Evolutionary conservation across 2,888 invertebrate species (phyloP), one percentile per base, ranked within the genome.

Genomic region (Patella pellucida): DNA sequence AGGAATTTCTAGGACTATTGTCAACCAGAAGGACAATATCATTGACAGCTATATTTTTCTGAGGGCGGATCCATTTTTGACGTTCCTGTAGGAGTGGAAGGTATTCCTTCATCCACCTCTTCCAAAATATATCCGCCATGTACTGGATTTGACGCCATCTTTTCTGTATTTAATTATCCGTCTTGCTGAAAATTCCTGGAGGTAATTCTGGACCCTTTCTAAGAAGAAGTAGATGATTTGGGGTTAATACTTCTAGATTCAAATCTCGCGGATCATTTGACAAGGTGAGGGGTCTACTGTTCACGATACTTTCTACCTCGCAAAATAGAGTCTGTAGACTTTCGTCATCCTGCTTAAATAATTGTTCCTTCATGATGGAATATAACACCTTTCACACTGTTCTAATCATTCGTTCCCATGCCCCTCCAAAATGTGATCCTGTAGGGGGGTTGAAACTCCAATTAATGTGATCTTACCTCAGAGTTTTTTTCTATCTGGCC

Each of bases 121-220:
- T 70, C 78, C 80, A 77, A 56, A 77, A 77, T 41, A 73, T 15
- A 54, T 80, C 75, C 19, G 80, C 70, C 16, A 80, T 16, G 68
- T 80, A 78, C 68, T 81, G 80, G 11, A 80, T 69, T 75, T 80
- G 81, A 12, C 78, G 67, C 80, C 81, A 81, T 56, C 72, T 71
- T 9, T 81, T 68, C 27, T 71, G 51, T n/a, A 72, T 54, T 62
- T 78, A 81, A 27, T 50, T 68, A 67, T 81, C 79, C 5, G 70
- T 56, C 56, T 78, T 74, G n/a, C 31, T 52, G 31, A 79, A 79
- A 41, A 70, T 69, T n/a, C 79, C 76, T 12, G 81, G 78, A 52
- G 76, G 77, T 19, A 72, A 50, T 12, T 16, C 78, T 15, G 54
- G 54, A 52, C 54, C 54, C 16, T 52, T 52, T 16, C 54, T 52